Evolutionary conservation across 2,888 invertebrate species (phyloP), one percentile per base, ranked within the genome.

Genomic region (Galeopsomyia nigrocyanea): DNA sequence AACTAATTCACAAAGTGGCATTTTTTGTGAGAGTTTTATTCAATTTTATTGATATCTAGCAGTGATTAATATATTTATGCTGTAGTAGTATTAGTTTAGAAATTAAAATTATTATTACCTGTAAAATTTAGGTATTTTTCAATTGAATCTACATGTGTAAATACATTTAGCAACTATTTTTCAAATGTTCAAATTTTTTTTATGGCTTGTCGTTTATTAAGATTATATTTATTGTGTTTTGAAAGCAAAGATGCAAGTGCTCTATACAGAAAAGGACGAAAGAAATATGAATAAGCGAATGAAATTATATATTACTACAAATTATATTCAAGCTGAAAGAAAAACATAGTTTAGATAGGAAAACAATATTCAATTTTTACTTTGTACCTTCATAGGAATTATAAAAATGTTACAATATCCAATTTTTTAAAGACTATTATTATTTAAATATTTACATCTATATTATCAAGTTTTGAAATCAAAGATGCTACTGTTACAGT

Each of bases 281-380:
- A 74, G 68, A 61, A 68, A 64, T 69, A 68, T 61, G 49, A 69
- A 60, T 19, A 63, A 70, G 67, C 21, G 62, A 62, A 60, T 63
- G 51, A 73, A 68, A 65, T 68, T 58, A 65, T 47, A 60, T 50
- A 71, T 62, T 65, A 65, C 60, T 67, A 74, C 67, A 70, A 71
- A 71, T 68, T 65, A 74, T 74, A 74, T 68, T 64, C 39, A 68
- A 71, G 47, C 64, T 74, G 39, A 13, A 39, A 74, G 65, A 61
- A 71, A 66, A 68, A 62, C 39, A 68, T 74, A 71, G 74, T 74
- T 74, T 74, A 74, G 74, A 74, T 74, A 85, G 85, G 83, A 81
- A 66, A 77, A 76, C 79, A 81, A 83, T 83, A 85, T 84, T 78
- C 82, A 82, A 84, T 84, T 83, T 80, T 79, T 81, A 82, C 82